Evolutionary conservation across 30 jellyfish, hydroid and myxozoan genomes (phyloP).

Genomic region (Aurelia sp.): DNA sequence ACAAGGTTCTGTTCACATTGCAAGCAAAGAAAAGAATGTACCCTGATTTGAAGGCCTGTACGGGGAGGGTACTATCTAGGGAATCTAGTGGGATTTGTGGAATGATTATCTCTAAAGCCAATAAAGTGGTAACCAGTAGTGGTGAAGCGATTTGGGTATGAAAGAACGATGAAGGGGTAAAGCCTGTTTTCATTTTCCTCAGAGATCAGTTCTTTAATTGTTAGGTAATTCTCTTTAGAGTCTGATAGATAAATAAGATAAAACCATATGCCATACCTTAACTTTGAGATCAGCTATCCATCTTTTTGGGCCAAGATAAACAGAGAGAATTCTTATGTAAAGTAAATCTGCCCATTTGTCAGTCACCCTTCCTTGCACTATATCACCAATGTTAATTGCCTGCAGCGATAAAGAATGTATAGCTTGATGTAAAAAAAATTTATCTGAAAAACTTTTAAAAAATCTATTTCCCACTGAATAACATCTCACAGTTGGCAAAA

Average conservation of each 20-base stretch:
- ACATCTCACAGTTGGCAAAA: background rate
- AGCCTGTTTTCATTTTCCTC: background rate
- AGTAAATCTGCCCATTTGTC: constrained; percentile 71
- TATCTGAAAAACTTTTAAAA: background rate
- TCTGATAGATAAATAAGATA: background rate
- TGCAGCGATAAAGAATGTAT: background rate
- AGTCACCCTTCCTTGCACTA: constrained; percentile 52
- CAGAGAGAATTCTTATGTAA: constrained; percentile 42
- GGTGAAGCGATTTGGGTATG: no score
- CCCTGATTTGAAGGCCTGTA: no score
- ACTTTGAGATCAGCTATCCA: constrained; percentile 77
- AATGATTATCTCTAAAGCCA: no score
- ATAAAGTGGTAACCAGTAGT: no score
- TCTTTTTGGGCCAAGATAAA: constrained; percentile 63
- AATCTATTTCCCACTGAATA: background rate
- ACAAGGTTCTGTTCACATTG: no score
- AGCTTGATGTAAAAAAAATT: background rate
- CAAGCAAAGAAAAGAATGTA: no score
- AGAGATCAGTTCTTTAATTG: background rate
- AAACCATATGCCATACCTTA: constrained; percentile 11
- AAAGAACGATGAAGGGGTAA: no score
- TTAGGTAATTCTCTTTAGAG: background rate
- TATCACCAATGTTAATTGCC: constrained; percentile 48
- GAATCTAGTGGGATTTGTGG: no score
- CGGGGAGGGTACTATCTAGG: no score